Evolutionary conservation across 2,888 invertebrate genomes (phyloP), one percentile per base, ranked within the genome.

Genomic region (Stenoptilia bipunctidactyla): DNA sequence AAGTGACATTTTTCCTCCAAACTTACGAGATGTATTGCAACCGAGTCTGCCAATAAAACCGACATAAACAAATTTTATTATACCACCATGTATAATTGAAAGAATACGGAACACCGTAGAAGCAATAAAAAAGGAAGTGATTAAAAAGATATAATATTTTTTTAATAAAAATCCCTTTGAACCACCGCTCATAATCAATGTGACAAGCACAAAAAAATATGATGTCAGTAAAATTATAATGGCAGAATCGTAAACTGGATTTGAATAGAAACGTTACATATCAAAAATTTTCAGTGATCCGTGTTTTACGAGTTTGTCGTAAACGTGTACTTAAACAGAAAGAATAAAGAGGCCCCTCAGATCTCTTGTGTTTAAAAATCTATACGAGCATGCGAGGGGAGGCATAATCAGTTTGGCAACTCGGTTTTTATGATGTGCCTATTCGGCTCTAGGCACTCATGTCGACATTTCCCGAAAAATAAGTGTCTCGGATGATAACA

Each of bases 241-340:
- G 72, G 61, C 58, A 55, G 55, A 56, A 61, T 79, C 82, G 76
- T 82, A 80, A 83, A 57, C 60, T 51, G 53, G 71, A 79, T 83
- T 83, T 83, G 83, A 83, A 83, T 83, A 80, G 77, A 67, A 79
- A 71, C 73, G 80, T 82, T 72, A 82, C 83, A 80, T 82, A 82
- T 83, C 83, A 82, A 83, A 83, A 82, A 82, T 79, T 79, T 76
- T 79, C 83, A 80, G 68, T 79, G 80, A 83, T 80, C 82, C 82
- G 79, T 80, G 68, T 72, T 83, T 83, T 83, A 83, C 77, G 82
- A 79, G 74, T 63, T 61, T 56, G 71, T 80, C 83, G 77, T 83
- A 83, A 82, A 82, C 69, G 72, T 71, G 72, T 80, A 75, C 79
- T 82, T 77, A 79, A 69, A 30, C 30, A 61, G 62, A 56, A 64